Base-by-base conservation (phyloP, 1,140 invertebrate genomes). In the Aethina tumida region DNA sequence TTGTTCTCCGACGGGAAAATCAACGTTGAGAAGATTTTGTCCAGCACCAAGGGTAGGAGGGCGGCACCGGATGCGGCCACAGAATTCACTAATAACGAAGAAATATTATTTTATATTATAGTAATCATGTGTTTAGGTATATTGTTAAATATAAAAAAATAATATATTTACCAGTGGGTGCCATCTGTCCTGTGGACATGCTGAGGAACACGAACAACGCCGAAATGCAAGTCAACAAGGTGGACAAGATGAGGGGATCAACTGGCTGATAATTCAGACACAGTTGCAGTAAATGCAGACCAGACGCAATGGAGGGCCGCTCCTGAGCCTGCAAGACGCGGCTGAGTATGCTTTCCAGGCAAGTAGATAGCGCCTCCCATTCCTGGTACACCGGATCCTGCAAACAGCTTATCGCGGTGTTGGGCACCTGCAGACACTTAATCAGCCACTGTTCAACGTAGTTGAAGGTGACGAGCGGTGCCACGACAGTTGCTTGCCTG, bases 201-300 rank as follows among this genome's bases (percentile, higher is more conserved):
- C 81, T 86, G 10, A 94, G 67, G 59, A 92, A 93, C 6, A 91
- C 81, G 58, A 93, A 91, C 1, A 95, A 67, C 0, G 86, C 82
- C 10, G 89, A 93, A 38, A 94, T 84, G 58, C 87, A 88, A 0
- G 90, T 93, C 2, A 95, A 64, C 21, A 91, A 58, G 30, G 79
- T 73, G 1, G 87, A 92, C 8, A 89, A 62, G 15, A 92, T 71
- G 28, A 88, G 66, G 8, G 85, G 77, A 63, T 86, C 78, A 12
- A 70, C 68, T 0, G 84, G 85, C 33, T 83, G 70, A 50, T 82
- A 77, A 15, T 69, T 65, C 14, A 94, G 66, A 53, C 85, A 89
- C 26, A 79, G 63, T 58, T 87, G 77, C 16, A 93, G 61, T 10
- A 92, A 64, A 24, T 74, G 87, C 62, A 61, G 35, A 19, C 60